Base-by-base conservation (phyloP, 2,888 invertebrate genomes). In the Oscheius sp. region DNA sequence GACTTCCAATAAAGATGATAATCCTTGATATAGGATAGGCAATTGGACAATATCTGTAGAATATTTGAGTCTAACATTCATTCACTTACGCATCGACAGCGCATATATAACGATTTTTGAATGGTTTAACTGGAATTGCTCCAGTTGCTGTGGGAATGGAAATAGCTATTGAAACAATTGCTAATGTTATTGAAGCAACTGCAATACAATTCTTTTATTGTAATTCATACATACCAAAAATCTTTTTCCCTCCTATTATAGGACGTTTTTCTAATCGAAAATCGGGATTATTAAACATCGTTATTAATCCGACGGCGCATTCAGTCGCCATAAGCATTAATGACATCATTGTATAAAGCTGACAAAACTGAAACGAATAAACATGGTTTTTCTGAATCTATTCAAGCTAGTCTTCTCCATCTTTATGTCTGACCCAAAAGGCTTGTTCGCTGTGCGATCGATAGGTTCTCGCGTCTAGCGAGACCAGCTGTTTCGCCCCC, bases 101-200 rank as follows among this genome's bases (percentile, higher is more conserved):
- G 63, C 84, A 84, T n/a, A 84, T 61, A 66, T 82, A 84, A 41
- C 84, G 78, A 65, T 76, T 83, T 24, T 72, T 67, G 64, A 78
- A 84, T 20, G 75, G 70, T 30, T 78, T 75, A 14, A 81, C 81
- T 2, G 80, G 81, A 64, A 84, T 81, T 2, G 70, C 75, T 8
- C 56, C 57, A 5, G 77, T 69, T 20, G 70, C 63, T 32, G 71
- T 47, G 3, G 75, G 75, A 50, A 71, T 51, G 12, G 71, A 51
- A 38, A 79, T 54, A 2, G 74, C 62, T 2, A 75, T 71, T 22
- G 74, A 70, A 17, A 70, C 50, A 12, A 56, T 30, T 17, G 59
- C 61, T 41, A 72, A 36, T 4, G 44, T 38, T 12, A 62, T 14
- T 5, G 62, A 49, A n/a, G 44, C 36, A n/a, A 51, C 67, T 45